A percentile compares a stretch with the other conserved stretches of the same genome.
phyloP scores from a whole-genome alignment of 2,113 vertebrate genomes.

The Passer montanus region DNA sequence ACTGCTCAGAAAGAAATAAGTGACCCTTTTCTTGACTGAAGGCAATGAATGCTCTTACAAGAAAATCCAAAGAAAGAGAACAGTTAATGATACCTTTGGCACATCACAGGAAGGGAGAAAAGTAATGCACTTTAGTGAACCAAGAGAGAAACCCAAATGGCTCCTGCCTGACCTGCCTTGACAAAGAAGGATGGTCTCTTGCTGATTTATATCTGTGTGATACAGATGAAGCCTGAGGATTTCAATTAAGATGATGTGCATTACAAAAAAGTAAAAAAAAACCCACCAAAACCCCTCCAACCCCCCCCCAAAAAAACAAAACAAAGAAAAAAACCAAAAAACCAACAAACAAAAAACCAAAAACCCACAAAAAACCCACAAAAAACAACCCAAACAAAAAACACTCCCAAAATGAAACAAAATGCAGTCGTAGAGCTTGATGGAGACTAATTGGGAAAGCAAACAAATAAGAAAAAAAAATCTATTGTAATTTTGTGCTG shows the following conservation, averaged over 20 bases:
- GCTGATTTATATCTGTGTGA: slow-evolving; percentile 1
- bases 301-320: too few species aligned
- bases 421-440: not conserved
- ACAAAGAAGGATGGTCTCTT: not conserved
- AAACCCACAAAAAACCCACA: not conserved
- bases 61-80: not conserved
- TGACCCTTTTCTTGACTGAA: not conserved
- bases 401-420: not conserved
- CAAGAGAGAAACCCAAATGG: slow-evolving; percentile 16
- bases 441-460: not conserved
- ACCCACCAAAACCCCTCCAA: too few species aligned
- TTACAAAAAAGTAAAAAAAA: not conserved
- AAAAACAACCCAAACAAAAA: too few species aligned
- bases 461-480: not conserved
- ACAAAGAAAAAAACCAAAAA: too few species aligned
- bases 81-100: slow-evolving; percentile 10
- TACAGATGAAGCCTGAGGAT: not conserved
- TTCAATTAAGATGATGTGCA: not conserved
- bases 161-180: not conserved
- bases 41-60: not conserved
- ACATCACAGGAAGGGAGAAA: not conserved
- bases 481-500: not conserved
- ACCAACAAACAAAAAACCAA: too few species aligned
- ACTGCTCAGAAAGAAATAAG: not conserved
- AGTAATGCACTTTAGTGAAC: not conserved